Percentiles rank a stretch among this genome's conserved stretches.
These are phyloP conservation scores for Illadopsis cleaveri DNA, from an alignment of 2,113 vertebrate genomes.

Conservation along the genomic window DNA sequence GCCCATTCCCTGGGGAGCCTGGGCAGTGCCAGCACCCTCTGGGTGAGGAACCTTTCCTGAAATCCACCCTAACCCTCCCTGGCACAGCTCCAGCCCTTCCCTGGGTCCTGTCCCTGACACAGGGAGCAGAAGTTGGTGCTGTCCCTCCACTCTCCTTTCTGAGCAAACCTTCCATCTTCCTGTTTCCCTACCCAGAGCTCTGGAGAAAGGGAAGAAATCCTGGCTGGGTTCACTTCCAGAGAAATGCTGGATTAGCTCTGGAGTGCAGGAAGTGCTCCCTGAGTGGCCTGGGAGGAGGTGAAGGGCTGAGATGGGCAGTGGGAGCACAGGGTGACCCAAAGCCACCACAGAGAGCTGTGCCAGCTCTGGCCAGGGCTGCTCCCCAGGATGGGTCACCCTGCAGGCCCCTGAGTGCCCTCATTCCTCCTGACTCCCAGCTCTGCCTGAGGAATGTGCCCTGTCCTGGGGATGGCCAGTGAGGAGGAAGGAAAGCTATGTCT, in stretches of 20 bases:
- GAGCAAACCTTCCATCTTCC: not conserved
- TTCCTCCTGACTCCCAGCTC: not conserved
- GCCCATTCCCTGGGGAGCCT: not conserved
- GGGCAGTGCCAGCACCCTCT: not conserved
- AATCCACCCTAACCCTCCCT: fast-evolving
- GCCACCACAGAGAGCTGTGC: not conserved
- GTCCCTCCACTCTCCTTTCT: not conserved
- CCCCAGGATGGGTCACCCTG: not conserved
- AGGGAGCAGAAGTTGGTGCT: not conserved
- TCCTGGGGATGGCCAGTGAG: not conserved
- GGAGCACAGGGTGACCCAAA: not conserved
- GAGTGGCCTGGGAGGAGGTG: not conserved
- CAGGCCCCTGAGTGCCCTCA: not conserved
- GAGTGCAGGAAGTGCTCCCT: not conserved
- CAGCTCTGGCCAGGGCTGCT: not conserved
- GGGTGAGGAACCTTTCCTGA: not conserved
- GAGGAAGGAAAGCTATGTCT: slow-evolving; percentile 27
- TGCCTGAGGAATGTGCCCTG: not conserved
- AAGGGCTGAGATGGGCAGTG: not conserved
- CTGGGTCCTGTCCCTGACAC: not conserved
- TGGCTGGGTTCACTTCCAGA: not conserved
- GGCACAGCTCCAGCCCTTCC: too few species aligned
- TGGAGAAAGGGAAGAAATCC: not conserved
- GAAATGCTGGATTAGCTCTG: not conserved
- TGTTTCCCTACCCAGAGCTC: not conserved